These are phyloP conservation scores for Mobula hypostoma DNA, from an alignment of 2,113 vertebrate genomes.

Conservation along the genomic window DNA sequence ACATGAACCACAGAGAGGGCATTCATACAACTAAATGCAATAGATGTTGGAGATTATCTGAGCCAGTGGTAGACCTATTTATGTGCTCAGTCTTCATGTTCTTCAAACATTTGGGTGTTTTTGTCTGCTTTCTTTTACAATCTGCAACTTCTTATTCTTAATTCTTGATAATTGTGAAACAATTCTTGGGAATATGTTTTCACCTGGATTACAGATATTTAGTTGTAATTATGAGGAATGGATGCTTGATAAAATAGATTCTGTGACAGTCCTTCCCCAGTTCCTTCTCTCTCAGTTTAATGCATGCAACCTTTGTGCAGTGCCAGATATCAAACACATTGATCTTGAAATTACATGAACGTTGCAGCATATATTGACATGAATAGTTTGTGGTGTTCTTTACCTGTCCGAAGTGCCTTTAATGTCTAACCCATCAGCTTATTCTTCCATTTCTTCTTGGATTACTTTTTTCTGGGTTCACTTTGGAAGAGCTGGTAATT, in stretches of 20 bases:
- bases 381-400: not conserved
- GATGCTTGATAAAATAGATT: not conserved
- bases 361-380: not conserved
- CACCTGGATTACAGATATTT: not conserved
- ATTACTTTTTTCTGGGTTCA: not conserved
- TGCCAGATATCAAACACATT: not conserved
- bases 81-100: not conserved
- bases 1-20: not conserved
- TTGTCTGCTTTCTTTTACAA: not conserved
- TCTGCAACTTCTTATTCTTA: not conserved
- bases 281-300: not conserved
- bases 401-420: too few relatives aligned
- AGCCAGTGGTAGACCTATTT: conserved; percentile 26
- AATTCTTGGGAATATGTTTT: not conserved
- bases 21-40: rapidly evolving
- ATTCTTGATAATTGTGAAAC: not conserved
- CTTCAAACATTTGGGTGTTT: not conserved
- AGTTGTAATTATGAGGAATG: not conserved
- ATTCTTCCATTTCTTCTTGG: not conserved
- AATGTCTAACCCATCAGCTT: not conserved
- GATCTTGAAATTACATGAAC: not conserved
- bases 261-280: not conserved
- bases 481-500: not conserved
- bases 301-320: not conserved
- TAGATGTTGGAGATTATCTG: conserved; percentile 37